These are phyloP conservation scores for Cantharis rufa DNA, from an alignment of 2,888 invertebrate species.

Conservation along the genomic window DNA sequence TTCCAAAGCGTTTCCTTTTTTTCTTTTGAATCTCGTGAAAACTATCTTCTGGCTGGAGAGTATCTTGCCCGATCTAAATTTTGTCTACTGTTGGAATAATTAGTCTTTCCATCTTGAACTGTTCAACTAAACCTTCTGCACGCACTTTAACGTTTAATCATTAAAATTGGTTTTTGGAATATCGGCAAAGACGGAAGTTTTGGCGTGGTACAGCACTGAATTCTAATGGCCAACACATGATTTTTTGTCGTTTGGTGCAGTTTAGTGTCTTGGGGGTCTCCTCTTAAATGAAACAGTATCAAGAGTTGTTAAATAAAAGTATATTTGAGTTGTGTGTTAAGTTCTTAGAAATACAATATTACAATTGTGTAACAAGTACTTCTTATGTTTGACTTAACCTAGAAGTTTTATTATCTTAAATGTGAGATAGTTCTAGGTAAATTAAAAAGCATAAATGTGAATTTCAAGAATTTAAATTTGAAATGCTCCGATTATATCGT, in stretches of 20 bases:
- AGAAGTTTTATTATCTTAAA: slow-evolving; percentile 3
- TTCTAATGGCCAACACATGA: background rate
- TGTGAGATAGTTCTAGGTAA: slow-evolving; percentile 16
- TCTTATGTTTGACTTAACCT: slow-evolving; percentile 3
- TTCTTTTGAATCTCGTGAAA: too few species aligned
- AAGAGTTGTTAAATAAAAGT: background rate
- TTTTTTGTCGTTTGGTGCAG: background rate
- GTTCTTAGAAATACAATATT: slow-evolving; percentile 14
- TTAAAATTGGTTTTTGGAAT: too few species aligned
- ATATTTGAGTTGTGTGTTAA: background rate
- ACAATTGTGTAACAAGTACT: slow-evolving; percentile 18
- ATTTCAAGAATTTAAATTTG: slow-evolving; percentile 29
- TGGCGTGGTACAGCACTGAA: background rate
- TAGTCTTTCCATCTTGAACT: background rate
- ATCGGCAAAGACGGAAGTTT: too few species aligned
- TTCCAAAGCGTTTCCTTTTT: too few species aligned
- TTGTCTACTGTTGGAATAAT: too few species aligned
- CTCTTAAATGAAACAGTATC: background rate
- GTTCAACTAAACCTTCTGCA: too few species aligned
- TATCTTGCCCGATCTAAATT: too few species aligned
- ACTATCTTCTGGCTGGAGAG: too few species aligned
- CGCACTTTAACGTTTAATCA: too few species aligned
- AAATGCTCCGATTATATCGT: slow-evolving; percentile 25
- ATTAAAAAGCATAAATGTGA: slow-evolving; percentile 16
- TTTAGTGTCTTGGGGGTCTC: too few species aligned